Conservation (phyloP, 2,797 vertebrate species). For the Zalophus californianus region DNA sequence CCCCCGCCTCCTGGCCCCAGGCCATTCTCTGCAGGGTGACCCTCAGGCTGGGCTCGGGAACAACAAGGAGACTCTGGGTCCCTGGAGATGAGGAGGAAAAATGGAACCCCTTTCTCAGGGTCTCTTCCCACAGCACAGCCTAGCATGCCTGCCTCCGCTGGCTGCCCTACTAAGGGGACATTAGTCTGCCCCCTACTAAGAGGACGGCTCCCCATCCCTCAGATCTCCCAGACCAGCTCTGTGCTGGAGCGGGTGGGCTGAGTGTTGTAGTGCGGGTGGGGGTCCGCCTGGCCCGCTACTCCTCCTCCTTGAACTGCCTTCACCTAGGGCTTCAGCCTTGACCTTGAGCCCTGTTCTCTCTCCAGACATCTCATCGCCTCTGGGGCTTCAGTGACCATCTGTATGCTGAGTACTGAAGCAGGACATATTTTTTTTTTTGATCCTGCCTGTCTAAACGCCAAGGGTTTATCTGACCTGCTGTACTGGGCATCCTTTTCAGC, state of each 20-base stretch:
- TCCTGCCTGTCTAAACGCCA: neutral
- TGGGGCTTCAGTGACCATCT: neutral
- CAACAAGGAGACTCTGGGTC: neutral
- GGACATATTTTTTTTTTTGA: neutral
- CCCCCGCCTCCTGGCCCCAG: neutral
- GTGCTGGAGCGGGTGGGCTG: neutral
- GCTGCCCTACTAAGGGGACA: too few species aligned
- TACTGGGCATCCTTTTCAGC: neutral
- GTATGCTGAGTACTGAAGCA: neutral
- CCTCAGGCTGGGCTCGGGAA: neutral
- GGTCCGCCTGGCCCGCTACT: rapidly evolving
- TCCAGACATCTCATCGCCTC: neutral
- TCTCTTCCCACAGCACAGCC: neutral
- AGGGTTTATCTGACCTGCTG: neutral
- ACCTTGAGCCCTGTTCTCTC: neutral
- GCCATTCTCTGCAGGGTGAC: neutral
- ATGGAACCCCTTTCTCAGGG: neutral
- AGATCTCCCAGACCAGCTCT: neutral
- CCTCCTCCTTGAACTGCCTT: neutral
- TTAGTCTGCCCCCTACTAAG: neutral
- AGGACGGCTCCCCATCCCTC: neutral
- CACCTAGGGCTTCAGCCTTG: neutral
- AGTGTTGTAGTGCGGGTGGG: neutral
- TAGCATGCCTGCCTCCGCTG: neutral
- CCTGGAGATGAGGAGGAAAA: neutral